Evolutionary conservation across 1,140 invertebrate genomes (phyloP), one percentile per base, ranked within the genome.

Genomic region (Globodera ellingtonae): DNA sequence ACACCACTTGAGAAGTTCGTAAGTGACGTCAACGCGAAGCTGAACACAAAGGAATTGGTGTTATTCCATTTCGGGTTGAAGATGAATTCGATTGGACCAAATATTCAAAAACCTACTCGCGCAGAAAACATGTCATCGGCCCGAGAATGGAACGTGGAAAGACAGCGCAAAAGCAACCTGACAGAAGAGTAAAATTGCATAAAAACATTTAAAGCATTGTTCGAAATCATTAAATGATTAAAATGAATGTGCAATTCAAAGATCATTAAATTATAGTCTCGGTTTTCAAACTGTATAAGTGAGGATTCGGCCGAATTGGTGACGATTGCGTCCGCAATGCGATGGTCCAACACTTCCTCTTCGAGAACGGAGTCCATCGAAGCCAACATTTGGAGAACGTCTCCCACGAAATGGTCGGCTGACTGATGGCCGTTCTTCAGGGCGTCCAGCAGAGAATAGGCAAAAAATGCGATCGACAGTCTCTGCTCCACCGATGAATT

Each of bases 1-100:
- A n/a, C 67, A 83, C 70, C 79, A 82, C 52, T 82, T 82, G 10
- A 82, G 69, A 13, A 81, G 35, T 65, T 83, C 81, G 50, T 82
- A 82, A 21, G 83, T 50, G n/a, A 78, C 82, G 52, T 83, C 75
- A 35, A 80, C 35, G 24, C 46, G 10, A 67, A 47, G 44, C 81
- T 82, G n/a, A 47, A 82, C 44, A 75, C 10, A 24, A 75, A 44
- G 4, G 46, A 79, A 69, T 10, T 73, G n/a, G 59, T 65, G 59
- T 56, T 75, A 18, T 75, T 66, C 24, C 47, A 52, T 35, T 13
- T 15, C 52, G 35, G 35, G 1, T 35, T 35, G 35, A 35, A 50
- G 52, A 56, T 4, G 10, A 18, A 59, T 52, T 44, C n/a, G 35
- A 15, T 47, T 18, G 35, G 62, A 74, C 50, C 35, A 35, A 72